Evolutionary conservation across 1,140 invertebrate species (phyloP), one percentile per base, ranked within the genome.

Genomic region (Apis mellifera): DNA sequence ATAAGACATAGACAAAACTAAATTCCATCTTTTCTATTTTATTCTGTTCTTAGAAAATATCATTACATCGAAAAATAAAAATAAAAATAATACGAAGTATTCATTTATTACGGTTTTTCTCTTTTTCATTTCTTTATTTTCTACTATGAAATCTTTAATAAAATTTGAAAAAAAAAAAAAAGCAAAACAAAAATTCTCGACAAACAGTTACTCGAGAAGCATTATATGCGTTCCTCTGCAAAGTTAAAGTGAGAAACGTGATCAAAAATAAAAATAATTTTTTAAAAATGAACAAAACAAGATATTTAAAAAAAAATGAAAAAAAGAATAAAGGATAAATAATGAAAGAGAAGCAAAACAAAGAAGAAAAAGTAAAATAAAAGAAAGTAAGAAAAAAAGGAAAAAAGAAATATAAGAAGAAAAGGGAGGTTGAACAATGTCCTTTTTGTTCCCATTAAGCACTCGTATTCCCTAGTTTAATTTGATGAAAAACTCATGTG

Each of bases 381-480:
- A 21, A 32, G 26, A 26, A 5, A 9, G n/a, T 0, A 21, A 59
- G n/a, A n/a, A 13, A 0, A 13, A 19, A 42, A 52, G 0, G 9
- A 32, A 54, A 26, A 9, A 21, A 55, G 9, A 11, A 23, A 15
- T 65, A 26, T 17, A 60, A 64, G 7, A 26, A 74, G 17, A 64
- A 23, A 13, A 48, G 50, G 42, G 9, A 54, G n/a, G 19, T 23
- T 2, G 19, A 62, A 72, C 68, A 71, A 60, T 71, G 57, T 62
- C 23, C 13, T 65, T 26, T 79, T 64, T 79, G 57, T 79, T 72
- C 57, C 66, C 5, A 52, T 71, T 71, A 42, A 71, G 52, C 26
- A 52, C 12, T 64, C 54, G 21, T 52, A 3, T 66, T 12, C 26
- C 52, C 21, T 32, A 7, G 75, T 77, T 72, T 69, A 11, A 60